A percentile compares a stretch with the other conserved stretches of the same genome.
phyloP scores from a whole-genome alignment of 2,888 invertebrate species.

The Iphiclides podalirius region DNA sequence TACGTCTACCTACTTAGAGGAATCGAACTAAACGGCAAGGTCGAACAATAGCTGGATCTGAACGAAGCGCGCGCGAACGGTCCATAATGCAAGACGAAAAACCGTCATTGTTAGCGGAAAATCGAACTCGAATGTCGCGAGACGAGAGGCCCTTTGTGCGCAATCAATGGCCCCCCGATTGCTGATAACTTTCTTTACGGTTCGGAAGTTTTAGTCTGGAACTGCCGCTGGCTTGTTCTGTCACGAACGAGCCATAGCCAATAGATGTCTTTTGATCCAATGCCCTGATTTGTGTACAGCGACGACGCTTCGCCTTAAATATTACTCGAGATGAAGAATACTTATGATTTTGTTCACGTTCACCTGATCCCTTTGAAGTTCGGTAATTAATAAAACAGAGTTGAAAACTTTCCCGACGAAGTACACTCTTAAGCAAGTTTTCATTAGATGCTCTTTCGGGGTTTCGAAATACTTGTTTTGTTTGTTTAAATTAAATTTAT shows the following conservation, averaged over 20 bases:
- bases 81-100: slow-evolving; percentile 69
- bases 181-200: slow-evolving; percentile 72
- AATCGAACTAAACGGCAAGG: slow-evolving; percentile 40
- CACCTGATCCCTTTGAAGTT: slow-evolving; percentile 21
- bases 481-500: no score
- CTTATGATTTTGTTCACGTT: slow-evolving; percentile 48
- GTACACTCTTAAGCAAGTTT: slow-evolving; percentile 37
- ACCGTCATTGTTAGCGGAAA: slow-evolving; percentile 70
- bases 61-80: slow-evolving; percentile 61
- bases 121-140: slow-evolving; percentile 71
- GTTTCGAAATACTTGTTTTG: not conserved
- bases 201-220: slow-evolving; percentile 58
- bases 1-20: slow-evolving; percentile 14
- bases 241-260: slow-evolving; percentile 26
- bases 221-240: slow-evolving; percentile 48
- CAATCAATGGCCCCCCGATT: slow-evolving; percentile 75
- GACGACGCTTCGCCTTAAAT: no score
- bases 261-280: slow-evolving; percentile 23
- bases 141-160: slow-evolving; percentile 69
- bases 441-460: slow-evolving; percentile 33
- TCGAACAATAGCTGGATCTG: slow-evolving; percentile 49
- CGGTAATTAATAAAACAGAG: slow-evolving; percentile 5
- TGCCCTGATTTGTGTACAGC: slow-evolving; percentile 22
- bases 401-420: slow-evolving; percentile 6
- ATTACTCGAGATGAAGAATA: slow-evolving; percentile 7